Evolutionary conservation across 2,113 vertebrate species (phyloP).

Genomic region (Cheilinus undulatus): DNA sequence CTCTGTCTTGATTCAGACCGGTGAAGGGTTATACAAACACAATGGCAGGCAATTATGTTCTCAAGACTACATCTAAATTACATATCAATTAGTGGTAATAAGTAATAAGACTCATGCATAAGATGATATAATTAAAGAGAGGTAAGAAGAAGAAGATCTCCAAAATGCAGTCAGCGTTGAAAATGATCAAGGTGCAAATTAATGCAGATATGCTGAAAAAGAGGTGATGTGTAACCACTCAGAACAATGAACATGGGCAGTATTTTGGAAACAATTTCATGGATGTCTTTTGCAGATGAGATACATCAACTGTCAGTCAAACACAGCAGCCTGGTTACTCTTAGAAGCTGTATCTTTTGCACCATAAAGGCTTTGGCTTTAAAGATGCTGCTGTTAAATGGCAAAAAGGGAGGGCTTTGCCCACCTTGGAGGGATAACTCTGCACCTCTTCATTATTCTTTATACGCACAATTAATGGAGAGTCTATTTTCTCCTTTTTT

Average conservation of each 20-base stretch:
- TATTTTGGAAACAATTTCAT: no score
- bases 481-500: constrained; percentile 44
- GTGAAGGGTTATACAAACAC: constrained; percentile 60
- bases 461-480: constrained; percentile 69
- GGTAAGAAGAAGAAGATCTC: constrained; percentile 14
- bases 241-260: neutral
- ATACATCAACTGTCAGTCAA: neutral
- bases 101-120: constrained; percentile 53
- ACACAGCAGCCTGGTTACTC: constrained; percentile 18
- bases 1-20: constrained; percentile 43
- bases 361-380: constrained; percentile 58
- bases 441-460: constrained; percentile 67
- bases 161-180: neutral
- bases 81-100: constrained; percentile 73
- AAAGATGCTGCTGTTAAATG: constrained; percentile 31
- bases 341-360: constrained; percentile 39
- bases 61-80: constrained; percentile 67
- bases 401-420: constrained; percentile 48
- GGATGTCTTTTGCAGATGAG: neutral
- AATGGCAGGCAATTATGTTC: constrained; percentile 71
- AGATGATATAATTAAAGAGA: constrained; percentile 33
- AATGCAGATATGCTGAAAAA: neutral
- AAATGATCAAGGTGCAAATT: neutral
- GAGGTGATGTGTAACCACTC: neutral
- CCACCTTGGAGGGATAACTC: constrained; percentile 52